phyloP scores from a whole-genome alignment of 2,888 invertebrate species.

The Stenchaetothrips biformis region DNA sequence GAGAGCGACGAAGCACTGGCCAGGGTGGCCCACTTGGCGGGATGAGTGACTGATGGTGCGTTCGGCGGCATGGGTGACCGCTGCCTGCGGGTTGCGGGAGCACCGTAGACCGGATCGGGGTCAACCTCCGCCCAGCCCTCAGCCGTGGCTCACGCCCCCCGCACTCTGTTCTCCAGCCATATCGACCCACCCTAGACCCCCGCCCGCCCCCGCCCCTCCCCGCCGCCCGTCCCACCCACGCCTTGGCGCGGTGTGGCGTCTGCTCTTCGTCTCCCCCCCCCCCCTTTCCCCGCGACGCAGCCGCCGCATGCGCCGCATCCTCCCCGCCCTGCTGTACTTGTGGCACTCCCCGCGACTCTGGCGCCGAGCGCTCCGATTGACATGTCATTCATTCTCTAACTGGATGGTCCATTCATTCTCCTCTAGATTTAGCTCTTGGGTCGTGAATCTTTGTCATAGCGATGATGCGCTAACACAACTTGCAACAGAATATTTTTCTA shows the following conservation, averaged over 20 bases:
- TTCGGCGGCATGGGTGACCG: conserved; percentile 35
- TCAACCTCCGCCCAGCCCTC: conserved; percentile 22
- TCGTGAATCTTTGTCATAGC: background rate
- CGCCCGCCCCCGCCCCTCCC: conserved; percentile 12
- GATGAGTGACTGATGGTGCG: too few species aligned
- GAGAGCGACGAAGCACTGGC: too few species aligned
- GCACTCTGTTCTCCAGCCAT: conserved; percentile 9
- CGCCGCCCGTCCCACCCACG: conserved; percentile 1
- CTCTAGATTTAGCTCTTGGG: background rate
- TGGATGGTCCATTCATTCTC: too few species aligned
- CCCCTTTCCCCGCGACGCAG: background rate
- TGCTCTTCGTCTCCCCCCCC: conserved; percentile 30
- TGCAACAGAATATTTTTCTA: background rate
- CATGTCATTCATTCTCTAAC: too few species aligned
- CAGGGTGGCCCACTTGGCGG: too few species aligned
- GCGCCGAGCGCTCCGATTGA: background rate
- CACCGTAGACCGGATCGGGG: background rate
- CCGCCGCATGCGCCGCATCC: background rate
- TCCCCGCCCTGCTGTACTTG: background rate
- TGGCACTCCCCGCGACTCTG: background rate
- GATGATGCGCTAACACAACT: background rate
- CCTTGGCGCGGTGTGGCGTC: conserved; percentile 30
- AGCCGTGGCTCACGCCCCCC: conserved; percentile 29
- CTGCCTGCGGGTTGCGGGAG: conserved; percentile 41
- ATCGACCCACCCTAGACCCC: conserved; percentile 28